phyloP scores from a whole-genome alignment of 2,113 vertebrate species.

The Alethe diademata region DNA sequence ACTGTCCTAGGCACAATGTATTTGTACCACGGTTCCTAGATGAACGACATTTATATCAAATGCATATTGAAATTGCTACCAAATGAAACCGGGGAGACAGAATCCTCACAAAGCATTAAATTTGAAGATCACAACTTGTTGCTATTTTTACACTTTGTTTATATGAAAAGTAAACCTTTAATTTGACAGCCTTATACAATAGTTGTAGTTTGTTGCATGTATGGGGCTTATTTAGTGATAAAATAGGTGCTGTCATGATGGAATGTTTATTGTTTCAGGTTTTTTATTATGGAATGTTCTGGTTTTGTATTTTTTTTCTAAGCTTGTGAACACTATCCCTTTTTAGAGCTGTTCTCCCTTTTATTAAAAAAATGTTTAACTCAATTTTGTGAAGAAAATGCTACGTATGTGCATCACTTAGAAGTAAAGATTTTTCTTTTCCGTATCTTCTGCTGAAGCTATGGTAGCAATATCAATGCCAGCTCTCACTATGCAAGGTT shows the following conservation, averaged over 20 bases:
- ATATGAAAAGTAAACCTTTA: constrained; percentile 18
- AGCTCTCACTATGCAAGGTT: constrained; percentile 61
- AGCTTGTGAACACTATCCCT: constrained; percentile 49
- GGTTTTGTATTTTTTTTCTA: constrained; percentile 56
- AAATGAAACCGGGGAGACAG: constrained; percentile 11
- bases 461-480: constrained; percentile 56
- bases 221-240: constrained; percentile 24
- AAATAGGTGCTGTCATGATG: constrained; percentile 20
- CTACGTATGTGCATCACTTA: neutral
- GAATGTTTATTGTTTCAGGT: constrained; percentile 13
- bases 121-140: constrained; percentile 17
- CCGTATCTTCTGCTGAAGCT: constrained; percentile 26
- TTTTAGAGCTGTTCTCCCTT: constrained; percentile 43
- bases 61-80: constrained; percentile 36
- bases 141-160: constrained; percentile 50
- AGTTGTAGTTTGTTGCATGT: constrained; percentile 44
- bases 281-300: constrained; percentile 56
- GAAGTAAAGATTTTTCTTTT: constrained; percentile 4
- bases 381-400: constrained; percentile 33
- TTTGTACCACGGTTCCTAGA: constrained; percentile 83
- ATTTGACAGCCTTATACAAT: constrained; percentile 54
- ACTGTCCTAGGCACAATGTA: constrained; percentile 82
- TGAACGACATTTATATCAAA: neutral
- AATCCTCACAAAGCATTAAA: constrained; percentile 21
- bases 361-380: constrained; percentile 29